Evolutionary conservation across 2,797 vertebrate species (phyloP).

Genomic region (Rhynchotus rufescens): DNA sequence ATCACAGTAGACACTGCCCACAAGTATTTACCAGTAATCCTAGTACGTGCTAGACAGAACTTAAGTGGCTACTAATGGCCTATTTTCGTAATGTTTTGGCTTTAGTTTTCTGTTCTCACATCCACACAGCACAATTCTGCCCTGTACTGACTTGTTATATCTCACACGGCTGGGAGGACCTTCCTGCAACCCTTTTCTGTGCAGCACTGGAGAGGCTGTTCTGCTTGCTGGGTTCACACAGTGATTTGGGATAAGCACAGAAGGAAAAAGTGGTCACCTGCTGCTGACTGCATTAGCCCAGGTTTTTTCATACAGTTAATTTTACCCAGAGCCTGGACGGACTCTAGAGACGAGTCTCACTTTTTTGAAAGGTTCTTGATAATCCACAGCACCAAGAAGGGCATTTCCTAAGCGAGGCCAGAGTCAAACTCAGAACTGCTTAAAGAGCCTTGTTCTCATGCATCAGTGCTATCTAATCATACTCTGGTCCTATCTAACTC

Average conservation of each 20-base stretch:
- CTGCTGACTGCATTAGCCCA: background rate
- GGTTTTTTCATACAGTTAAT: background rate
- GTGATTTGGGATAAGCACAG: background rate
- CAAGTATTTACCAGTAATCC: background rate
- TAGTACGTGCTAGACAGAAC: background rate
- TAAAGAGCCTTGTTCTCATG: background rate
- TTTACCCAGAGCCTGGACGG: background rate
- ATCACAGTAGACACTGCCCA: background rate
- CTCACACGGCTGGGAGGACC: background rate
- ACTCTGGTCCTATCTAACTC: background rate
- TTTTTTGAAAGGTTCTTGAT: constrained; percentile 8
- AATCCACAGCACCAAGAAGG: background rate
- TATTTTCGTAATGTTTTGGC: background rate
- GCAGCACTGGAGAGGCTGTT: background rate
- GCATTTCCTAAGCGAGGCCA: background rate
- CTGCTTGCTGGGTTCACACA: background rate
- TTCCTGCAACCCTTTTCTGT: background rate
- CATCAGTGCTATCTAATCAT: background rate
- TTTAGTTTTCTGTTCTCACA: background rate
- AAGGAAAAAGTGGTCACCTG: background rate
- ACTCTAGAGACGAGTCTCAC: background rate
- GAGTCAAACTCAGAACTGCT: background rate
- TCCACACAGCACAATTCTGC: background rate
- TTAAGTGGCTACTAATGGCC: background rate
- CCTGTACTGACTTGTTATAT: background rate